Conservation (phyloP, 2,888 invertebrate genomes). For the Protodeltote pygarga region DNA sequence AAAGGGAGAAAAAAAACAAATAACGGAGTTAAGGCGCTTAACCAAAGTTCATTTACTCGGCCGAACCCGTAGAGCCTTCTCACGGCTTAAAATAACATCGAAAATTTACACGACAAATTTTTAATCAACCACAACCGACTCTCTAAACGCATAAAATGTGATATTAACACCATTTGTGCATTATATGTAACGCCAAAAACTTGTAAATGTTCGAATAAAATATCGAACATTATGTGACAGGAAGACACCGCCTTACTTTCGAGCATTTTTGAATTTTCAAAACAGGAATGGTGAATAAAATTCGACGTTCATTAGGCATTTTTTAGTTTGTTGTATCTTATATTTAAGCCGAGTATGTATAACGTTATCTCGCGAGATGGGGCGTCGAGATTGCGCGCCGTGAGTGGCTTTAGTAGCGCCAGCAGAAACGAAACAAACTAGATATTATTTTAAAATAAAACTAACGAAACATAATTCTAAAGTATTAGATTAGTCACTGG, state of each 20-base stretch:
- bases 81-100: slow-evolving; percentile 53
- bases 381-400: slow-evolving; percentile 75
- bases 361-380: slow-evolving; percentile 73
- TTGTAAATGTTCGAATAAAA: slow-evolving; percentile 73
- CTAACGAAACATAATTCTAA: neutral
- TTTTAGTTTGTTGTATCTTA: slow-evolving; percentile 67
- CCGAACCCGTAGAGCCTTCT: slow-evolving; percentile 49
- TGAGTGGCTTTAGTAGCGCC: slow-evolving; percentile 65
- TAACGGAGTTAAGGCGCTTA: slow-evolving; percentile 37
- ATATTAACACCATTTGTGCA: slow-evolving; percentile 80
- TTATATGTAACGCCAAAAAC: slow-evolving; percentile 73
- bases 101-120: slow-evolving; percentile 65
- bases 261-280: slow-evolving; percentile 61
- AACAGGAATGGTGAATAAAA: slow-evolving; percentile 72
- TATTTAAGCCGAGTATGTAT: slow-evolving; percentile 72
- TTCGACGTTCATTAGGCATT: slow-evolving; percentile 70
- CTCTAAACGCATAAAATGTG: slow-evolving; percentile 74
- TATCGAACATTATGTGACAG: slow-evolving; percentile 75
- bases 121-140: slow-evolving; percentile 70
- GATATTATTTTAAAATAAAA: slow-evolving; percentile 1
- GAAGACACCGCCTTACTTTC: slow-evolving; percentile 65
- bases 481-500: too few species aligned
- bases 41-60: slow-evolving; percentile 37
- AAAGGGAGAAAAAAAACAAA: slow-evolving; percentile 43
- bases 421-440: slow-evolving; percentile 62